phyloP scores from a whole-genome alignment of 2,113 vertebrate species.

The Bolborhynchus lineola region DNA sequence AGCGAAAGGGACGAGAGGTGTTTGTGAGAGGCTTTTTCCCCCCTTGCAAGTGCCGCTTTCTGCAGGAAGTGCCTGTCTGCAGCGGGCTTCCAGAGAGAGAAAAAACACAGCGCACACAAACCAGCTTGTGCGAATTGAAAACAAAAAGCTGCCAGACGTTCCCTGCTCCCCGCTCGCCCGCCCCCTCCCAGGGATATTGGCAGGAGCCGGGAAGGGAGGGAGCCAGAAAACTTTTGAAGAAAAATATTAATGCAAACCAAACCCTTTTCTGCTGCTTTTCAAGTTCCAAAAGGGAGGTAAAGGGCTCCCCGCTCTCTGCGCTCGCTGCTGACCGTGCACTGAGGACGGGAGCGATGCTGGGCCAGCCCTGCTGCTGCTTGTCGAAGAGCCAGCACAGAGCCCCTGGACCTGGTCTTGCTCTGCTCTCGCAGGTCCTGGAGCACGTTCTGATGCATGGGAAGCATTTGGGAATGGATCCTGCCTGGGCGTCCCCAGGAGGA shows the following conservation, averaged over 20 bases:
- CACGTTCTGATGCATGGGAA: neutral
- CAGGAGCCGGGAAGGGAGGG: constrained; percentile 21
- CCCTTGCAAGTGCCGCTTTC: constrained; percentile 16
- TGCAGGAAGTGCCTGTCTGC: constrained; percentile 62
- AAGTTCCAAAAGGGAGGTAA: neutral
- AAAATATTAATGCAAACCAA: constrained; percentile 62
- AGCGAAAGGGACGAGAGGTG: neutral
- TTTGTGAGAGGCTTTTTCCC: neutral
- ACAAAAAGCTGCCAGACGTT: constrained; percentile 68
- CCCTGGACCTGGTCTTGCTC: neutral
- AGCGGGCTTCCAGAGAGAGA: constrained; percentile 51
- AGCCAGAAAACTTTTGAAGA: constrained; percentile 65
- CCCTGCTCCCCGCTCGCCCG: constrained; percentile 34
- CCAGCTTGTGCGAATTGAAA: constrained; percentile 49
- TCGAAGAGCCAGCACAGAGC: neutral
- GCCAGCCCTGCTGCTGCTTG: neutral
- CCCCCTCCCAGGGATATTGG: constrained; percentile 58
- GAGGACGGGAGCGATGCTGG: neutral
- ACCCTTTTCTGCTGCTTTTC: neutral
- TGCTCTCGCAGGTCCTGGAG: neutral
- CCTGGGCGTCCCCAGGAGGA: neutral
- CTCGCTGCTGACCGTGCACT: rapidly evolving
- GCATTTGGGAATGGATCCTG: neutral
- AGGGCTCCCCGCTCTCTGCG: neutral
- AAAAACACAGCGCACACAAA: constrained; percentile 35